These are phyloP conservation scores for Agapetus fuscipes DNA, from an alignment of 2,888 invertebrate genomes.

Conservation along the genomic window DNA sequence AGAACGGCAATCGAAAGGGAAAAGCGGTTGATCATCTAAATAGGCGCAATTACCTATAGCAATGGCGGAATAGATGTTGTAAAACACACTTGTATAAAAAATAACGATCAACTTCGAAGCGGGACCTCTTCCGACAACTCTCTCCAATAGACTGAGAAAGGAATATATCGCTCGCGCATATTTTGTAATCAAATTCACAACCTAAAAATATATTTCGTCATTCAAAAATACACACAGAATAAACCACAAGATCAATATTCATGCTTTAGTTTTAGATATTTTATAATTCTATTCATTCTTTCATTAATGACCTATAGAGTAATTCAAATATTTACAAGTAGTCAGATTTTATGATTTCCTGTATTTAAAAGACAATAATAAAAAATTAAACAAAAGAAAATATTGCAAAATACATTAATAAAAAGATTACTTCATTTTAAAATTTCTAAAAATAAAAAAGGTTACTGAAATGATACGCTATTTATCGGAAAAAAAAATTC, in stretches of 20 bases:
- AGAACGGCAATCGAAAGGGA: no score
- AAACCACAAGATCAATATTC: background rate
- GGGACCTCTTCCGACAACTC: conserved; percentile 10
- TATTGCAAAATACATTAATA: background rate
- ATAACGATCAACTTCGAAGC: conserved; percentile 12
- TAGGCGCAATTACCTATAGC: conserved; percentile 30
- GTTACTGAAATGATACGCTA: conserved; percentile 2
- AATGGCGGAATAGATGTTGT: conserved; percentile 43
- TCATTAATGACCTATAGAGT: background rate
- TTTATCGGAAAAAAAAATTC: conserved; percentile 4
- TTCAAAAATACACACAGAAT: background rate
- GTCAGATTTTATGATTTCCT: conserved; percentile 9
- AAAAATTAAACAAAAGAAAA: conserved; percentile 9
- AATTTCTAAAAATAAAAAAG: no score
- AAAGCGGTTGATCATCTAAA: no score
- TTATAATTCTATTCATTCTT: background rate
- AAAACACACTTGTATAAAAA: conserved; percentile 29
- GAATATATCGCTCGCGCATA: conserved; percentile 29
- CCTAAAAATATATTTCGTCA: conserved; percentile 2
- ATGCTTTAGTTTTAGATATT: no score
- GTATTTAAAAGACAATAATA: conserved; percentile 5
- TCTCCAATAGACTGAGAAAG: conserved; percentile 21
- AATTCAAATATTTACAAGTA: background rate
- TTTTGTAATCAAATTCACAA: conserved; percentile 6
- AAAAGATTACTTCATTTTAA: conserved; percentile 4